phyloP scores from a whole-genome alignment of 2,888 invertebrate species.

The Pammene aurita region DNA sequence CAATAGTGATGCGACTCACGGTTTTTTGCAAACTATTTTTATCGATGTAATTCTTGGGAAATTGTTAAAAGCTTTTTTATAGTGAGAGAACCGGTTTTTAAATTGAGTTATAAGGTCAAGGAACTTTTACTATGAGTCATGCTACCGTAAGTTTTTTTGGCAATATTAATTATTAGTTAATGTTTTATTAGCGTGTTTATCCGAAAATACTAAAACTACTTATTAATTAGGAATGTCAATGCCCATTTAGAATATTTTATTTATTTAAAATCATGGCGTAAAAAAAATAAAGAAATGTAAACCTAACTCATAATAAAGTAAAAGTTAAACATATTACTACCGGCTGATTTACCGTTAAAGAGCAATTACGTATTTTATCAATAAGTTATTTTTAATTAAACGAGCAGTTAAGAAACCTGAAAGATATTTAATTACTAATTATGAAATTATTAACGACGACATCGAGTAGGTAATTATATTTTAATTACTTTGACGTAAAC shows the following conservation, averaged over 20 bases:
- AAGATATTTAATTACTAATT: background rate
- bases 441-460: background rate
- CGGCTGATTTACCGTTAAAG: background rate
- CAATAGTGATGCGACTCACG: slow-evolving; percentile 28
- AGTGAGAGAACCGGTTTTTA: background rate
- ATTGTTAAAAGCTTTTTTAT: background rate
- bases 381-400: slow-evolving; percentile 2
- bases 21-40: background rate
- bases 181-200: too few species aligned
- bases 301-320: too few species aligned
- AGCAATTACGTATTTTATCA: background rate
- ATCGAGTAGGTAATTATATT: background rate
- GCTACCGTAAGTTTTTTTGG: background rate
- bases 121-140: background rate
- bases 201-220: too few species aligned
- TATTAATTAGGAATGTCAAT: too few species aligned
- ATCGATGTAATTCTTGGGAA: slow-evolving; percentile 1
- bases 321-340: too few species aligned
- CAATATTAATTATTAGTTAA: too few species aligned
- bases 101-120: background rate
- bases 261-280: too few species aligned
- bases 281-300: too few species aligned
- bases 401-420: background rate
- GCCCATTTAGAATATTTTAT: too few species aligned
- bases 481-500: background rate